Evolutionary conservation across 2,113 vertebrate species (phyloP), one percentile per base, ranked within the genome.

Genomic region (Sturnus vulgaris): DNA sequence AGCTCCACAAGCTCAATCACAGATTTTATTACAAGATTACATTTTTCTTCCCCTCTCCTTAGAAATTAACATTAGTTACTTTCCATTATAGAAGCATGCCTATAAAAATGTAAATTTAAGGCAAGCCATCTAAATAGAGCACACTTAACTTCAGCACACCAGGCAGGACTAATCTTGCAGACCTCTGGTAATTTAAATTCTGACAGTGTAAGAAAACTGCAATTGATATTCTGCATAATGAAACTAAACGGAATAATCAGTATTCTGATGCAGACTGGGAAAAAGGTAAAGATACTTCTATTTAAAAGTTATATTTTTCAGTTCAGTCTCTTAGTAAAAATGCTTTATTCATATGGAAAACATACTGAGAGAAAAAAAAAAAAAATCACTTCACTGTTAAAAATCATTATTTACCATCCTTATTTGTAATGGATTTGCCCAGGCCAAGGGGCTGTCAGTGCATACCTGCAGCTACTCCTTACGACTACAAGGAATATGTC

Each of bases 101-200:
- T 82, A 79, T 90, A 90, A 95, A 96, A 95, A 91, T 69, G 64
- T 65, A 95, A 95, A 93, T 92, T 80, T 50, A 78, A 94, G 44
- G 65, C 69, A 92, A 52, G 21, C 42, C 87, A 87, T 78, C 82
- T 80, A 91, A 94, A 85, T 33, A 83, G 35, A 68, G 15, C n/a
- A 55, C 20, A 3, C 61, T 94, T 88, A 90, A 87, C 69, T 96
- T 93, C 71, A 92, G 44, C 70, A 66, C 53, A 88, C n/a, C 63
- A 80, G 52, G 70, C 56, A 93, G 84, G 63, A 50, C 53, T 92
- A 86, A 81, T 76, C 75, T 82, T 76, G 85, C 59, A 93, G 59
- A 76, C 35, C 42, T 80, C 65, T 42, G 31, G 22, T 57, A 92
- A 93, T 89, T 94, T 87, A 70, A 92, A 92, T 90, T 92, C 77